Evolutionary conservation across 2,888 invertebrate species (phyloP), one percentile per base, ranked within the genome.

Genomic region (Homarus gammarus): DNA sequence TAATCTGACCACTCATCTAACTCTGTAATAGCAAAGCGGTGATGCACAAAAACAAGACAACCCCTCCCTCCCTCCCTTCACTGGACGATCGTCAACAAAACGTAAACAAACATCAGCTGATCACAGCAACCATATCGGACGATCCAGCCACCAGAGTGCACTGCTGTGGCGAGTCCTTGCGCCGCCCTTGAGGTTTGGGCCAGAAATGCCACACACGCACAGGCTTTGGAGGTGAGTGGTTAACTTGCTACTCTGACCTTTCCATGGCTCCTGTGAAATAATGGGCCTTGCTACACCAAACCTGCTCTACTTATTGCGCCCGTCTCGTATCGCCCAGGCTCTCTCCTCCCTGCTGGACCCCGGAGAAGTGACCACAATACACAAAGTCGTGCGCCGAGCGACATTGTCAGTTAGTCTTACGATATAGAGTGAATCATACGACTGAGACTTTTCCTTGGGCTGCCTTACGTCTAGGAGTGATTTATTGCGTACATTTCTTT

Each of bases 201-300:
- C 64, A 82, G 75, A 82, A 87, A 87, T 82, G 75, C 82, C 82
- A 81, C 87, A 87, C 87, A 87, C 87, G 82, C 87, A 64, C 87
- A 64, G 64, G 64, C 82, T 81, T 49, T 44, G 61, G 84, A 75
- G 75, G 87, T 51, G 87, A 87, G 82, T 70, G 75, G 82, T 56
- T 82, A 82, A 61, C 75, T 87, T 87, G 87, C 87, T 81, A 87
- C 87, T 87, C 56, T 87, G 87, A 87, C 87, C 87, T 87, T 87
- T 87, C 64, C 75, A 44, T 70, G 82, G 87, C 87, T 87, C 75
- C 87, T 87, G 87, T 87, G 87, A 87, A 87, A 87, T 87, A 81
- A 75, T 61, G 82, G 82, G 81, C 77, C 78, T 78, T 68, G 78
- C 70, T 86, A 68, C 78, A 86, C 85, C 78, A 78, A 70, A 78